Percentiles rank a stretch among this genome's conserved stretches.
Conservation (phyloP, 2,113 vertebrate species). For the Pseudorectes ferrugineus region DNA sequence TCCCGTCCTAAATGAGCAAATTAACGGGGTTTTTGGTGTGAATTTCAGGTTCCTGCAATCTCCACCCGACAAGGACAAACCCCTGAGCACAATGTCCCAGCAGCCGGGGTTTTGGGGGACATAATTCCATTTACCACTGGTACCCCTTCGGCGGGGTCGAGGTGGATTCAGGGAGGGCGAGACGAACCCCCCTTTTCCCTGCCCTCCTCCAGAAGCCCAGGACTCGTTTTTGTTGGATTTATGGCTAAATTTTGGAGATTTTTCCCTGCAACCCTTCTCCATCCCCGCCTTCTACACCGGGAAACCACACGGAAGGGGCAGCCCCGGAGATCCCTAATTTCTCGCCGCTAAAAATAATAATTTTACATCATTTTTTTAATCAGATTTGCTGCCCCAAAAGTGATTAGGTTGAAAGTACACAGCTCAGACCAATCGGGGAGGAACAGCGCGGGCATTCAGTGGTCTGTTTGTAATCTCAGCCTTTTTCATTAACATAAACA, state of each 20-base stretch:
- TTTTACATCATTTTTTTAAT: not conserved
- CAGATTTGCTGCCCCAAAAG: constrained; percentile 29
- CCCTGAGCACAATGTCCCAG: rapidly evolving
- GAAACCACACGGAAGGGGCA: not conserved
- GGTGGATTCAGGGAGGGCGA: rapidly evolving
- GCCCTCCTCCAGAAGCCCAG: not conserved
- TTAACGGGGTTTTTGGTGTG: rapidly evolving
- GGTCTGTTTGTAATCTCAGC: constrained; percentile 90
- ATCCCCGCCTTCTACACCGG: rapidly evolving
- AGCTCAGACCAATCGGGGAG: constrained; percentile 63
- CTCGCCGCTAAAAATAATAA: constrained; percentile 30
- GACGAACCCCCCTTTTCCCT: rapidly evolving
- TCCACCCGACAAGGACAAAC: not conserved
- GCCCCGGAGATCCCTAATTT: not conserved
- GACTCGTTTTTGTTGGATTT: not conserved
- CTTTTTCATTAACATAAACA: constrained; percentile 93
- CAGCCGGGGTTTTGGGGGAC: not conserved
- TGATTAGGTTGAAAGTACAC: constrained; percentile 66
- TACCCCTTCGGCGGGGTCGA: rapidly evolving
- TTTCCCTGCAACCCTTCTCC: not conserved
- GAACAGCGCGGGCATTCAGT: constrained; percentile 69
- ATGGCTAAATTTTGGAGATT: not conserved
- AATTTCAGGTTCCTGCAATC: not conserved
- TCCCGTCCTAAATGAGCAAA: not conserved
- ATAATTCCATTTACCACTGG: rapidly evolving